Base-by-base conservation (phyloP, 1,140 invertebrate species). In the Heliconius melpomene region DNA sequence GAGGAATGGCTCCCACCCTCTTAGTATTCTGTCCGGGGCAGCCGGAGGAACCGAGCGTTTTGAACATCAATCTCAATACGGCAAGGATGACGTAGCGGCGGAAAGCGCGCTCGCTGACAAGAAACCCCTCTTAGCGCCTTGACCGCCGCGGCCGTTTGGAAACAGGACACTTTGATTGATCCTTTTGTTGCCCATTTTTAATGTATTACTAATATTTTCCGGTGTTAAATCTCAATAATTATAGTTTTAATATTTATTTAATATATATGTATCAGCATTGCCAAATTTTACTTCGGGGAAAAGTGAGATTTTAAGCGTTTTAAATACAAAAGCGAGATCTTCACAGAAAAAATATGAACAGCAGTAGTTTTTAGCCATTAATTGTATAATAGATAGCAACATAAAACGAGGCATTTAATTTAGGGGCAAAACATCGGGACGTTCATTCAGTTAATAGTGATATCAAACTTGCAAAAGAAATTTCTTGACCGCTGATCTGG, bases 61-160 rank as follows among this genome's bases (percentile, higher is more conserved):
- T 75, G 88, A 87, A 90, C 91, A 93, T 93, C 91, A 93, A 93
- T 93, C 91, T 93, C 91, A 93, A 92, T 93, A 91, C 86, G 85
- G 82, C 79, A 81, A 85, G 77, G 89, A 92, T 92, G 91, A 93
- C 91, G 90, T 85, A 84, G 80, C 78, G 85, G 82, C 90, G 90
- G 88, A 89, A 91, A 89, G 81, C 86, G 84, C 79, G 79, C 77
- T 75, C 81, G 85, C 86, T 82, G 87, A 93, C 91, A 93, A 91
- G 91, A 75, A 91, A 91, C 87, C 86, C 87, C 91, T 93, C 91
- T 92, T 93, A 93, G 85, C 85, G 86, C 38, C 73, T 83, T 84
- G 86, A 84, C 82, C 85, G 80, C 70, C 76, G 78, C 83, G 66
- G 80, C 83, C 81, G 50, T 7, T 80, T 80, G 83, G 80, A 84